Evolutionary conservation across 2,888 invertebrate species (phyloP), one percentile per base, ranked within the genome.

Genomic region (Agriopis leucophaearia): DNA sequence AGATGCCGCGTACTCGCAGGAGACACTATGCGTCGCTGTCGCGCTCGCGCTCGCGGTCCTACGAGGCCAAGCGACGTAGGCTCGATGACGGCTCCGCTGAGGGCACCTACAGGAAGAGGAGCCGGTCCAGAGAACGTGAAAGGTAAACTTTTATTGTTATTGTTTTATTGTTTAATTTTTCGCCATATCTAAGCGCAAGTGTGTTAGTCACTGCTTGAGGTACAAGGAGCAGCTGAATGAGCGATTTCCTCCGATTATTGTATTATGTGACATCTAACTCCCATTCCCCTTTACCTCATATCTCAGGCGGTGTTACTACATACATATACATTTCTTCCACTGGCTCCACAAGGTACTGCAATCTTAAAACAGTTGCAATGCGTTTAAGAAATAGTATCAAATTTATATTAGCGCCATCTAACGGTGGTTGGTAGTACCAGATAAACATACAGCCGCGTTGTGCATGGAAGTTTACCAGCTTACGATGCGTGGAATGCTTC

Each of bases 1-100:
- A 97, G 97, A 97, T 97, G 97, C 97, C 97, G 84, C 96, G 97
- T 81, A 96, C 96, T 75, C 95, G 97, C 81, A 96, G 97, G 94
- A 96, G 97, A 93, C 96, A 97, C 88, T 96, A 97, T 84, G 96
- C 95, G 58, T 95, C 95, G 45, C 95, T 94, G 74, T 95, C 95
- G 58, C 88, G 94, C 68, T 95, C 95, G 0, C 90, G 94, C 50
- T 95, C 95, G 12, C 85, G 94, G 66, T 94, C 94, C 0, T 94
- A 94, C 78, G 96, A 96, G 80, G 94, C 96, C 72, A 97, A 97
- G 88, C 94, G 97, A 73, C 95, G 97, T 75, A 96, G 96, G 76
- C 94, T 97, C 54, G 97, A 97, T 73, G 94, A 94, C 36, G 91
- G 88, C 8, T 81, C 89, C 27, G 84, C 89, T 13, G 93, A 94